These are phyloP conservation scores for Drosophila aldrichi DNA, from an alignment of 2,888 invertebrate genomes.

Conservation along the genomic window DNA sequence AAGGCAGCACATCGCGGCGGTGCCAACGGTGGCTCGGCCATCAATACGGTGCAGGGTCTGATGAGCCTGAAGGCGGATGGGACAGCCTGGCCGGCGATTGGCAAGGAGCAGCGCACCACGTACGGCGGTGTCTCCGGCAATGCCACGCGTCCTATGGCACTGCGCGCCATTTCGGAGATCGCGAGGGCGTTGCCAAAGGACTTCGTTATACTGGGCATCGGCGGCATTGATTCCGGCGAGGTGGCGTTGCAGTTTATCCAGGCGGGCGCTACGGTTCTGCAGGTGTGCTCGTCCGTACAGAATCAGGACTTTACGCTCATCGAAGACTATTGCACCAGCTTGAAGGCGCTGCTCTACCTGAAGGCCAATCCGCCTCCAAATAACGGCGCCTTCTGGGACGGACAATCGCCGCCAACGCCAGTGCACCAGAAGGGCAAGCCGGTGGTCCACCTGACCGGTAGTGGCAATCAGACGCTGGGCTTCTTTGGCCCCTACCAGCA, in stretches of 20 bases:
- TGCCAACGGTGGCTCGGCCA: constrained; percentile 98
- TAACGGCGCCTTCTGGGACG: constrained; percentile 90
- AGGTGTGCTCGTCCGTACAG: constrained; percentile 98
- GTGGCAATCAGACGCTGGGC: constrained; percentile 90
- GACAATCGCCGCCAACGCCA: constrained; percentile 95
- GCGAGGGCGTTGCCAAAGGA: constrained; percentile 91
- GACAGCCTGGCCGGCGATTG: constrained; percentile 97
- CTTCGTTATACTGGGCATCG: constrained; percentile 97
- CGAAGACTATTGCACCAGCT: constrained; percentile 96
- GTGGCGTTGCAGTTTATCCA: constrained; percentile 97
- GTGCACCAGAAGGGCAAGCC: constrained; percentile 98
- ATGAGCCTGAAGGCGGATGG: constrained; percentile 94
- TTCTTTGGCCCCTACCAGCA: constrained; percentile 94
- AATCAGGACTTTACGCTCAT: constrained; percentile 99
- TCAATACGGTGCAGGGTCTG: constrained; percentile 98
- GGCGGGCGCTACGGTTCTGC: constrained; percentile 96
- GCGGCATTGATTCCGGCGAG: constrained; percentile 98
- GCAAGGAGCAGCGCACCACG: constrained; percentile 91
- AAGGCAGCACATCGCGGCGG: constrained; percentile 95
- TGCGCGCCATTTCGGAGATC: constrained; percentile 96
- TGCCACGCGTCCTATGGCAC: constrained; percentile 97
- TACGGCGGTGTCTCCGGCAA: constrained; percentile 98
- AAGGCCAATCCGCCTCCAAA: constrained; percentile 88
- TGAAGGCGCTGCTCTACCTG: constrained; percentile 94
- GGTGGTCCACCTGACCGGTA: constrained; percentile 88